Evolutionary conservation across 2,113 vertebrate genomes (phyloP), one percentile per base, ranked within the genome.

Genomic region (Eupsittula cactorum): DNA sequence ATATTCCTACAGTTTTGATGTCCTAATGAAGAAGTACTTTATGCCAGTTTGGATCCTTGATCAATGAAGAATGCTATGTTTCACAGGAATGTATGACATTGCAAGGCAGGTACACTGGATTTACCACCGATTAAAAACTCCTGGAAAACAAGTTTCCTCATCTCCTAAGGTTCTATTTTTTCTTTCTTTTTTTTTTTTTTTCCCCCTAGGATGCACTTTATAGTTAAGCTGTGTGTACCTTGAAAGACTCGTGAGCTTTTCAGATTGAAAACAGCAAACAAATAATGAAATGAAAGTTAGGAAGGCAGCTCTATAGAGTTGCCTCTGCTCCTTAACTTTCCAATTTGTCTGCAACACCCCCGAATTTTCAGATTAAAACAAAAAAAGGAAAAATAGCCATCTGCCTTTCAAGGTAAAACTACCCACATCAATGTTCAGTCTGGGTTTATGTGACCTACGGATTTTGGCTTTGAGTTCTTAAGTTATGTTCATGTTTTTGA

Each of bases 21-120:
- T 96, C 78, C 89, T 97, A 96, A 97, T 93, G 96, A 96, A 97
- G 88, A 96, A 96, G 71, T 50, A 82, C 53, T 95, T 74, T 60
- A 57, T 74, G 44, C 71, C 16, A 41, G 81, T 77, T 44, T 39
- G 57, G 59, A 39, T 76, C 73, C 71, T 80, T 94, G 86, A 91
- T 79, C 81, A 84, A 69, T 88, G 17, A 14, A 75, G 69, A 87
- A 63, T 80, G 94, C 55, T 88, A 52, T 60, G 33, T 47, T 93
- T 95, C 57, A 46, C 53, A 63, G 85, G 86, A 84, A 85, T 50
- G 10, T 23, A 69, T 93, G 95, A 96, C 93, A 83, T n/a, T 60
- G 60, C 64, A 94, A 80, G 31, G 80, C n/a, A 47, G 18, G 25
- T 74, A 64, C 14, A 28, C 35, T 74, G 44, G 33, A 89, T 88